Percentiles rank a stretch among this genome's conserved stretches.
phyloP scores from a whole-genome alignment of 2,113 vertebrate genomes.

The Xenotilapia flavipinnis region DNA sequence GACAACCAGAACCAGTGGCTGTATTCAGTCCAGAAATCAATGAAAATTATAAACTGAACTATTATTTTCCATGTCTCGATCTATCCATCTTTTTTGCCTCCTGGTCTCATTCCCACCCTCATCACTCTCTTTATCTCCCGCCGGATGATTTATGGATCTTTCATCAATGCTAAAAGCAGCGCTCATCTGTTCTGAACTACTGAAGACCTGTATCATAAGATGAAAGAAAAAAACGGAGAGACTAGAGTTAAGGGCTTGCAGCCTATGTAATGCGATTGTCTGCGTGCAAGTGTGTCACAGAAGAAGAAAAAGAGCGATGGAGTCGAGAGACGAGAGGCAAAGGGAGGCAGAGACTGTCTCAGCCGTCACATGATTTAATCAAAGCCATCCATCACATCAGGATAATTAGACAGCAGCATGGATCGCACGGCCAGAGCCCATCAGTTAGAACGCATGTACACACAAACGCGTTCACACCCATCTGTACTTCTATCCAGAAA shows the following conservation, averaged over 20 bases:
- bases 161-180: conserved; percentile 55
- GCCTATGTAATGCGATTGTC: not conserved
- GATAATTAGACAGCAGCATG: conserved; percentile 64
- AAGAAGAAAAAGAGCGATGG: not conserved
- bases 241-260: not conserved
- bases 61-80: not conserved
- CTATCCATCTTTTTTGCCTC: not conserved
- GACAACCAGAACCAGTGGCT: not conserved
- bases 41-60: not conserved
- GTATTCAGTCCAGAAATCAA: not conserved
- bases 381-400: conserved; percentile 63
- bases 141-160: conserved; percentile 54
- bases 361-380: conserved; percentile 59
- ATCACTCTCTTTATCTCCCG: not conserved
- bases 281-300: not conserved
- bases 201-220: conserved; percentile 16
- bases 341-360: conserved; percentile 5
- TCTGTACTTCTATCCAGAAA: not conserved
- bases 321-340: not conserved
- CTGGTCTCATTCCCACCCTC: not conserved
- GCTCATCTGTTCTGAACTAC: conserved; percentile 53
- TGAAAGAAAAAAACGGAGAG: not conserved
- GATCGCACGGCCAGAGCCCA: conserved; percentile 41
- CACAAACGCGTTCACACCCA: not conserved
- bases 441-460: conserved; percentile 3